Base-by-base conservation (phyloP, 2,113 vertebrate genomes). In the Amphiprion ocellaris region DNA sequence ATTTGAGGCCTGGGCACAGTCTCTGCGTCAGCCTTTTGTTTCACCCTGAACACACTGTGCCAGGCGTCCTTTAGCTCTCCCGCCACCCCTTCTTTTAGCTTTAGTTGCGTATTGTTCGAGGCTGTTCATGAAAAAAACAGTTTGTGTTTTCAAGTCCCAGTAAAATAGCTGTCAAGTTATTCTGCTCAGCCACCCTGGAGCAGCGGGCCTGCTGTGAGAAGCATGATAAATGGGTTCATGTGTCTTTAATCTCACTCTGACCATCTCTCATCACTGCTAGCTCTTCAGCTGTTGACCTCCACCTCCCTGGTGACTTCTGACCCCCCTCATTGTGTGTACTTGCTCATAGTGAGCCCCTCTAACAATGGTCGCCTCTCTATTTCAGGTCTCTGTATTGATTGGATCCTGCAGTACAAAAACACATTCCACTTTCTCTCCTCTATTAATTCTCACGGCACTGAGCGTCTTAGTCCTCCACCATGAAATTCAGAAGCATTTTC, bases 241-340 rank as follows among this genome's bases (percentile, higher is more conserved):
- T 68, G 46, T 62, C 55, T 90, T 84, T 83, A 66, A 77, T 89
- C 84, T 59, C 69, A 63, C 49, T 2, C 74, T 21, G 69, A 55
- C 68, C 46, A 8, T 70, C 75, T 74, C 74, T 50, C 71, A 17
- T 64, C 62, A 4, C 61, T 1, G 66, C 81, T 15, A 15, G 78
- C 87, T 86, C 83, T 70, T 88, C 92, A 94, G 92, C 92, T 94
- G 94, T 89, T 90, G 91, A 94, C 93, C 93, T 92, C 70, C 23
- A 68, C 84, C 87, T 70, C 54, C 23, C 7, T 0, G 10, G 55
- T 81, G 83, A 92, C 89, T 89, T 83, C 63, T 92, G 93, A 89
- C 93, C 93, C 63, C 16, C 0, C 5, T 85, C 80, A 86, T 95
- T 94, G 90, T 94, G 19, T 62, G 49, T 56, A 47, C 2, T 52